phyloP scores from a whole-genome alignment of 1,140 invertebrate genomes.

The Cyclargus thomasi region DNA sequence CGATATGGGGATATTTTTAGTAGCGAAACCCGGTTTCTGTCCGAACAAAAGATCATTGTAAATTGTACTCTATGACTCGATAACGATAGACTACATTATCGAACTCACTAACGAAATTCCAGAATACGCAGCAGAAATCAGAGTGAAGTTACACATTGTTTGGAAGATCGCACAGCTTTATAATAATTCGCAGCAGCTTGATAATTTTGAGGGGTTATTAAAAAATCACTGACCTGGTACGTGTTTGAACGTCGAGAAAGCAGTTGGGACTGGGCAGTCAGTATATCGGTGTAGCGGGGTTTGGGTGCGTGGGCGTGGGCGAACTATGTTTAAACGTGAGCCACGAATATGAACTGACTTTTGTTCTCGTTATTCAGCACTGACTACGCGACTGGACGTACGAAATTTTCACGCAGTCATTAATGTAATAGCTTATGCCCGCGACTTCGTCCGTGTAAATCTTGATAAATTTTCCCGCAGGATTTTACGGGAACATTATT shows the following conservation, averaged over 20 bases:
- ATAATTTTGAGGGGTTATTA: constrained; percentile 23
- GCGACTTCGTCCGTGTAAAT: too few species aligned
- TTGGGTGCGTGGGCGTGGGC: constrained; percentile 52
- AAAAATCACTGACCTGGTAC: constrained; percentile 58
- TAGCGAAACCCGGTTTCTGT: constrained; percentile 69
- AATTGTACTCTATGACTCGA: constrained; percentile 54
- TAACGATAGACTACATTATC: constrained; percentile 39
- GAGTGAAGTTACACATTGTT: constrained; percentile 24
- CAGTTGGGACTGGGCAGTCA: constrained; percentile 52
- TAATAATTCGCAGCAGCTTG: constrained; percentile 33
- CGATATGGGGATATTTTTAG: constrained; percentile 72
- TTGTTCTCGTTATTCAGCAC: constrained; percentile 55
- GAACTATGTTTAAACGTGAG: constrained; percentile 70
- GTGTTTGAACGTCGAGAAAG: constrained; percentile 54
- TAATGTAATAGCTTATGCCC: too few species aligned
- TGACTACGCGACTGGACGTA: not conserved
- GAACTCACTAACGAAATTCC: not conserved
- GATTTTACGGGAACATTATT: too few species aligned
- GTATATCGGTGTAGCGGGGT: constrained; percentile 35
- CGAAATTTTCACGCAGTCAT: not conserved
- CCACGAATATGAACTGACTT: constrained; percentile 69
- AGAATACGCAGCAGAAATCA: constrained; percentile 2
- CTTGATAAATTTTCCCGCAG: too few species aligned
- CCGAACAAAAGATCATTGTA: constrained; percentile 56
- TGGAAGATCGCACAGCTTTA: constrained; percentile 30